Conservation (phyloP, 2,113 vertebrate genomes). For the Scartelaos histophorus region DNA sequence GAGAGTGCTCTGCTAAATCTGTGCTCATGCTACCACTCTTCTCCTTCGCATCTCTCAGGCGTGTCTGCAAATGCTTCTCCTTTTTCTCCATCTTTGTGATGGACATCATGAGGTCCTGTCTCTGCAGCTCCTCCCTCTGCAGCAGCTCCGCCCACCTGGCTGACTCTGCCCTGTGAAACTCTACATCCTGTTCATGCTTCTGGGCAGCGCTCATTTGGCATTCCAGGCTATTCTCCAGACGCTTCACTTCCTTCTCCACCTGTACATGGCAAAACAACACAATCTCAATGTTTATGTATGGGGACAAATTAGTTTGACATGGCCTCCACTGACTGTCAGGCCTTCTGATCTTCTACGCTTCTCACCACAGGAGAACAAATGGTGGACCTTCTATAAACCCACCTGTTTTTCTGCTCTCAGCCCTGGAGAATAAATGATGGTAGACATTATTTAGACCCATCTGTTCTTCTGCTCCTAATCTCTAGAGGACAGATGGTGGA, state of each 20-base stretch:
- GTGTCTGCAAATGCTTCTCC: background rate
- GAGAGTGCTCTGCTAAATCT: background rate
- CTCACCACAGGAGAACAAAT: no score
- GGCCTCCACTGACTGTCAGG: no score
- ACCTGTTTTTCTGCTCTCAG: no score
- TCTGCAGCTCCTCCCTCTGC: background rate
- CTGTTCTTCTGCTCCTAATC: background rate
- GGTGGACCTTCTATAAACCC: no score
- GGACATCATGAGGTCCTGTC: background rate
- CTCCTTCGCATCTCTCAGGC: background rate
- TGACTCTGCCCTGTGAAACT: conserved; percentile 45
- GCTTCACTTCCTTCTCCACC: conserved; percentile 34
- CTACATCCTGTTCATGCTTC: conserved; percentile 52
- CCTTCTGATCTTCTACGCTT: no score
- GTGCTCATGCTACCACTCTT: background rate
- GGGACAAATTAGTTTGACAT: no score
- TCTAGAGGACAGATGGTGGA: no score
- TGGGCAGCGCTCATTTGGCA: conserved; percentile 48
- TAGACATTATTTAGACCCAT: no score
- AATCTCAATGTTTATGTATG: background rate
- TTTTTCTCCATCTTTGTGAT: background rate
- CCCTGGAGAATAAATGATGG: no score
- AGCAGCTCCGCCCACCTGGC: background rate
- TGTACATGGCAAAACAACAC: conserved; percentile 2
- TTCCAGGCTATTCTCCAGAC: conserved; percentile 49